These are phyloP conservation scores for Leucophora obtusa DNA, from an alignment of 2,888 invertebrate species.

Conservation along the genomic window DNA sequence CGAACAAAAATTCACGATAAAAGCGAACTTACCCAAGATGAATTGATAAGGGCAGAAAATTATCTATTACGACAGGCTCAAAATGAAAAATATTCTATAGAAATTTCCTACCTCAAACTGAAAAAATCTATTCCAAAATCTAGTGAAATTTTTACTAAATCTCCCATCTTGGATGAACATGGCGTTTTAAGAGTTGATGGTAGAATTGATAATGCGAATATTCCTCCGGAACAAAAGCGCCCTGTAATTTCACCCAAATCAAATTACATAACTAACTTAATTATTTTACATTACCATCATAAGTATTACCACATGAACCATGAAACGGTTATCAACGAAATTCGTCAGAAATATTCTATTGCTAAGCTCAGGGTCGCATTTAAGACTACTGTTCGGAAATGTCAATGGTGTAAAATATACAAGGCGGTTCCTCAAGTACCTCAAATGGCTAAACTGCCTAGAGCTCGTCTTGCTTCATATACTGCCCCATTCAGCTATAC, in stretches of 20 bases:
- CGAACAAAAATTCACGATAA: not conserved
- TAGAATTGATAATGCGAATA: too few relatives aligned
- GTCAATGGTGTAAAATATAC: too few relatives aligned
- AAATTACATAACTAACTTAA: slow-evolving; percentile 17
- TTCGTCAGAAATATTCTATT: too few relatives aligned
- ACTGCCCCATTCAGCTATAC: too few relatives aligned
- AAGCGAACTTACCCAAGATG: slow-evolving; percentile 40
- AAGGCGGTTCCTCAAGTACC: too few relatives aligned
- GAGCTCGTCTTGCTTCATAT: too few relatives aligned
- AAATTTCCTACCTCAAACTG: slow-evolving; percentile 25
- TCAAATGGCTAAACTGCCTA: too few relatives aligned
- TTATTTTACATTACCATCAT: slow-evolving; percentile 33
- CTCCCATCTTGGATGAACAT: slow-evolving; percentile 31
- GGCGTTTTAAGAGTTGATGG: slow-evolving; percentile 35
- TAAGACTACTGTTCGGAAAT: too few relatives aligned
- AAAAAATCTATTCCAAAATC: slow-evolving; percentile 8
- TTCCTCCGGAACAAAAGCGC: slow-evolving; percentile 15
- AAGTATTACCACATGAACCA: slow-evolving; percentile 21
- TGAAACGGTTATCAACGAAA: too few relatives aligned
- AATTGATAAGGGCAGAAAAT: slow-evolving; percentile 33
- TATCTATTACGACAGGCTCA: slow-evolving; percentile 47
- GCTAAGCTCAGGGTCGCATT: too few relatives aligned
- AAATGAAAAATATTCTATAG: slow-evolving; percentile 28
- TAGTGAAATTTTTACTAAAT: slow-evolving; percentile 30
- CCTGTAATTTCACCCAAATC: slow-evolving; percentile 54